A percentile compares a stretch with the other conserved stretches of the same genome.
Conservation (phyloP, 2,797 vertebrate genomes). For the Falco berigora region DNA sequence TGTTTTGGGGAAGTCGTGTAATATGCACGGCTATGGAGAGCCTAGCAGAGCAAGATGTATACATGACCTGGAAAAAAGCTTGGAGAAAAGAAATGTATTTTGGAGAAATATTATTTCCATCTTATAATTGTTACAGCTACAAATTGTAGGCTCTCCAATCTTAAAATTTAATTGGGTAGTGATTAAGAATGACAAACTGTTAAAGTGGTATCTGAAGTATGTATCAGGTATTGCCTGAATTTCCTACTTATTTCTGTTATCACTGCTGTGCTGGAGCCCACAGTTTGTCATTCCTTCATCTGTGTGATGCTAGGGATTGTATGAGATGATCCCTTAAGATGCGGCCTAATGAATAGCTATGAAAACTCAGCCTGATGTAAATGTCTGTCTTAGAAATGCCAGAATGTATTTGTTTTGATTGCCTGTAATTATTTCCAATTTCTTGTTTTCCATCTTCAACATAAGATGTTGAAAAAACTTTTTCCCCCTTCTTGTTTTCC, state of each 20-base stretch:
- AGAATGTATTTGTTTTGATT: not conserved
- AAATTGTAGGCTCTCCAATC: not conserved
- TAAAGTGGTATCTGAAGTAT: not conserved
- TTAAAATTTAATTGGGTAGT: not conserved
- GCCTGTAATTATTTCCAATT: not conserved
- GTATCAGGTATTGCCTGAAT: not conserved
- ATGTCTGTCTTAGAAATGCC: not conserved
- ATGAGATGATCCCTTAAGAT: not conserved
- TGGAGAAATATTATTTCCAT: not conserved
- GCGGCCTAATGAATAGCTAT: not conserved
- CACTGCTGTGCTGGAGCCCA: not conserved
- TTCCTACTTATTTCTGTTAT: not conserved
- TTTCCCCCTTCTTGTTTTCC: not conserved
- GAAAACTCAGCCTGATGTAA: not conserved
- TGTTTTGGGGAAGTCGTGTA: not conserved
- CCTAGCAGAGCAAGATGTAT: not conserved
- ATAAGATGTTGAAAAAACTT: not conserved
- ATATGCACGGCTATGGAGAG: not conserved
- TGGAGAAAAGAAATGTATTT: not conserved
- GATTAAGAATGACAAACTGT: not conserved
- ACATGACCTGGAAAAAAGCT: not conserved
- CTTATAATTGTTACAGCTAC: not conserved
- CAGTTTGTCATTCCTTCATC: not conserved
- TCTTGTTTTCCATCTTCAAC: not conserved
- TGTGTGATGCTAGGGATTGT: not conserved